Evolutionary conservation across 2,113 vertebrate genomes (phyloP).

Genomic region (Pao palembangensis): DNA sequence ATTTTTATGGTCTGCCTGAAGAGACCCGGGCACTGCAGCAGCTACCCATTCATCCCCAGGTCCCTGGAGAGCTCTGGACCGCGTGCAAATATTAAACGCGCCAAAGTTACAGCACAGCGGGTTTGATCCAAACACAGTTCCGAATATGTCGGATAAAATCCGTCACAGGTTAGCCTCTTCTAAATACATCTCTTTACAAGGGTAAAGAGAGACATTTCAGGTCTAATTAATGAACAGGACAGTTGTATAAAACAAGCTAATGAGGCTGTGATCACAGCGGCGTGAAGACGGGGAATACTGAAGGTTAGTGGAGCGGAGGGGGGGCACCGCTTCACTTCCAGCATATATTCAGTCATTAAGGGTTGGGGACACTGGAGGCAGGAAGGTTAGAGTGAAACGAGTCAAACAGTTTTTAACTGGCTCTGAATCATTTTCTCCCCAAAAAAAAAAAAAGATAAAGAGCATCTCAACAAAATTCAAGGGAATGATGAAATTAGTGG

Average conservation of each 20-base stretch:
- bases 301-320: conserved; percentile 68
- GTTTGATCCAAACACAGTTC: background rate
- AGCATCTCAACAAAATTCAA: background rate
- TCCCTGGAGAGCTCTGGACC: conserved; percentile 18
- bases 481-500: background rate
- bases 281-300: conserved; percentile 82
- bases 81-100: conserved; percentile 35
- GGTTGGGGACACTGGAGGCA: conserved; percentile 54
- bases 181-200: conserved; percentile 74
- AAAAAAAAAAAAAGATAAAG: background rate
- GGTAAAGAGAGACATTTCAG: conserved; percentile 85
- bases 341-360: conserved; percentile 81
- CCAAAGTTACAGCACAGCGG: background rate
- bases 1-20: conserved; percentile 46
- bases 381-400: conserved; percentile 1
- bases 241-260: conserved; percentile 89
- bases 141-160: background rate
- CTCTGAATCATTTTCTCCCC: background rate
- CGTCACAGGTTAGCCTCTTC: background rate
- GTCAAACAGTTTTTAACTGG: background rate
- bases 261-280: conserved; percentile 91
- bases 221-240: conserved; percentile 92
- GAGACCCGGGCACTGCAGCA: conserved; percentile 11
- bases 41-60: conserved; percentile 21
- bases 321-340: conserved; percentile 73